Conservation (phyloP, 2,113 vertebrate genomes). For the Mobula birostris region DNA sequence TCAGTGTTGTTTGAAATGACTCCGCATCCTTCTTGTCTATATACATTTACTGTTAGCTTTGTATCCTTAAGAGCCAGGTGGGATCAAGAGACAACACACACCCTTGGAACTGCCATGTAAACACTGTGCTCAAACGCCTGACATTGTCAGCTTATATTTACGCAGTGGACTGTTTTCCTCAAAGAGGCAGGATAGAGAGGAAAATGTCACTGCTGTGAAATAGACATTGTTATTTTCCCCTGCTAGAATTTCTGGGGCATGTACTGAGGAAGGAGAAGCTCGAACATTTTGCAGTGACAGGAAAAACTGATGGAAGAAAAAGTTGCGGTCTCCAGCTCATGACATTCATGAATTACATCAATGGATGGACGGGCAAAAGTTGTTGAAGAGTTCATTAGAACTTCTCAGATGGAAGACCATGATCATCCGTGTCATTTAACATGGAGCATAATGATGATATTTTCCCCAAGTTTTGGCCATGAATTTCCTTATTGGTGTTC, state of each 20-base stretch:
- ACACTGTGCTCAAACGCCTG: neutral
- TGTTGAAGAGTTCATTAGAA: too few species aligned
- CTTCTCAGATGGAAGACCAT: too few species aligned
- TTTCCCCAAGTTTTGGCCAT: neutral
- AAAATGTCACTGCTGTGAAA: neutral
- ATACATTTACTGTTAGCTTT: neutral
- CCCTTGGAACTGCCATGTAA: neutral
- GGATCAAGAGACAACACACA: neutral
- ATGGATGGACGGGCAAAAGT: too few species aligned
- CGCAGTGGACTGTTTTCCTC: neutral
- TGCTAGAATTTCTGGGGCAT: too few species aligned
- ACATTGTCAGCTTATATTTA: neutral
- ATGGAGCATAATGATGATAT: too few species aligned
- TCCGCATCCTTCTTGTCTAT: neutral
- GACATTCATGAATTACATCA: too few species aligned
- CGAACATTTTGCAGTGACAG: too few species aligned
- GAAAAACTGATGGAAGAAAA: too few species aligned
- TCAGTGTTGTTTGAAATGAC: neutral
- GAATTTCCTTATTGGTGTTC: neutral
- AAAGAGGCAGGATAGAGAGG: neutral
- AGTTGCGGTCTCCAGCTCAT: too few species aligned
- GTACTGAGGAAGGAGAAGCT: too few species aligned
- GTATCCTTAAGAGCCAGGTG: neutral
- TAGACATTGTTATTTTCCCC: neutral
- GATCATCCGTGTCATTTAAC: too few species aligned